These are phyloP conservation scores for Coptodon rendalli DNA, from an alignment of 2,113 vertebrate species.

Conservation along the genomic window DNA sequence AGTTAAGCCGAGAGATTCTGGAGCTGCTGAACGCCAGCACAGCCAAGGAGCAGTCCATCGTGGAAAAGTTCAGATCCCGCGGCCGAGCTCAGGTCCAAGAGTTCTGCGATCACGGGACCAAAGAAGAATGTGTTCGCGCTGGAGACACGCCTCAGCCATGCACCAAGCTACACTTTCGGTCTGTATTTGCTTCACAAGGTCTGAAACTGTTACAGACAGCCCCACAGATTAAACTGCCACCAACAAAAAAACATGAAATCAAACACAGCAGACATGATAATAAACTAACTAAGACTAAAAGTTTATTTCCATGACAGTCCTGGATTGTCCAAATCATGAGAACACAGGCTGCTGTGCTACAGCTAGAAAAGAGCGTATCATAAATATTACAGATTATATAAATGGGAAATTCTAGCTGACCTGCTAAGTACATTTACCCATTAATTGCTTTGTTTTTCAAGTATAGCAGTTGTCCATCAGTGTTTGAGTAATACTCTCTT, in stretches of 20 bases:
- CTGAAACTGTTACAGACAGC: background rate
- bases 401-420: background rate
- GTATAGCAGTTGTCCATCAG: background rate
- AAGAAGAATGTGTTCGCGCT: slow-evolving; percentile 86
- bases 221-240: background rate
- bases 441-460: background rate
- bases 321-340: background rate
- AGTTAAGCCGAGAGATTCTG: slow-evolving; percentile 92
- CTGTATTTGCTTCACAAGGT: background rate
- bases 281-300: background rate
- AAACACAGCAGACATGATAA: background rate
- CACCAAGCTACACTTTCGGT: slow-evolving; percentile 88
- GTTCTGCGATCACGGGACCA: slow-evolving; percentile 92
- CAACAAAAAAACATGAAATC: background rate
- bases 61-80: slow-evolving; percentile 89
- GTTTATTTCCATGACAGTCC: fast-evolving
- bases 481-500: background rate
- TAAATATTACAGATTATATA: background rate
- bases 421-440: background rate
- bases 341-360: background rate
- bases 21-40: slow-evolving; percentile 89
- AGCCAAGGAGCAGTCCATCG: slow-evolving; percentile 92
- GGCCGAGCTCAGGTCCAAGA: slow-evolving; percentile 92
- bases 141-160: slow-evolving; percentile 82
- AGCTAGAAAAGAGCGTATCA: background rate